Conservation (phyloP, 2,888 invertebrate species). For the Anodontia alba region DNA sequence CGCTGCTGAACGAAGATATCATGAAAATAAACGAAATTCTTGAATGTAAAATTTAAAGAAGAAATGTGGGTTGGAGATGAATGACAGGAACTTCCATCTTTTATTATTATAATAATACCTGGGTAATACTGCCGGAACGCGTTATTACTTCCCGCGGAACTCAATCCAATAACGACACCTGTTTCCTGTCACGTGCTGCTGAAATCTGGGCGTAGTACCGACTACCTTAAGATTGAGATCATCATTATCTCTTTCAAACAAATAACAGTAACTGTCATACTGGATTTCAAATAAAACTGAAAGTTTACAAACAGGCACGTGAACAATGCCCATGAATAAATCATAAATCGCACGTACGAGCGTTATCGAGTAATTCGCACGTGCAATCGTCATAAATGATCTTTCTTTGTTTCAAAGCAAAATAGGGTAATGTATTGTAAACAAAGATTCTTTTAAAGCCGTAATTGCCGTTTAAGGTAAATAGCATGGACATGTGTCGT, state of each 20-base stretch:
- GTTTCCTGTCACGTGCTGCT: conserved; percentile 9
- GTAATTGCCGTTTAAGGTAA: too few species aligned
- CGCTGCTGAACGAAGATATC: too few species aligned
- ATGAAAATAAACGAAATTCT: too few species aligned
- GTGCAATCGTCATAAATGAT: neutral
- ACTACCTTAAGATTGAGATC: neutral
- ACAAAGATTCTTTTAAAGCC: too few species aligned
- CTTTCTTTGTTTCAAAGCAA: too few species aligned
- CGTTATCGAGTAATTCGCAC: neutral
- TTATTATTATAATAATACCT: neutral
- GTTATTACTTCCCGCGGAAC: neutral
- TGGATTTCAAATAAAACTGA: neutral
- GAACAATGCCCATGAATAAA: neutral
- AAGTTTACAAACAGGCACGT: neutral
- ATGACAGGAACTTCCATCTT: neutral
- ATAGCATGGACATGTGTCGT: too few species aligned
- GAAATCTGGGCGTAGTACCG: neutral
- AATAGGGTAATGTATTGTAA: too few species aligned
- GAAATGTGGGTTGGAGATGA: too few species aligned
- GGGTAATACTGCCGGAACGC: neutral
- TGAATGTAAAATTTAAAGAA: too few species aligned
- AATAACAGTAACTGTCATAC: neutral
- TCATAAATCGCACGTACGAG: neutral
- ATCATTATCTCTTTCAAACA: neutral
- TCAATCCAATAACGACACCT: neutral